These are phyloP conservation scores for Cyprinodon variegatus DNA, from an alignment of 2,113 vertebrate species.

Conservation along the genomic window DNA sequence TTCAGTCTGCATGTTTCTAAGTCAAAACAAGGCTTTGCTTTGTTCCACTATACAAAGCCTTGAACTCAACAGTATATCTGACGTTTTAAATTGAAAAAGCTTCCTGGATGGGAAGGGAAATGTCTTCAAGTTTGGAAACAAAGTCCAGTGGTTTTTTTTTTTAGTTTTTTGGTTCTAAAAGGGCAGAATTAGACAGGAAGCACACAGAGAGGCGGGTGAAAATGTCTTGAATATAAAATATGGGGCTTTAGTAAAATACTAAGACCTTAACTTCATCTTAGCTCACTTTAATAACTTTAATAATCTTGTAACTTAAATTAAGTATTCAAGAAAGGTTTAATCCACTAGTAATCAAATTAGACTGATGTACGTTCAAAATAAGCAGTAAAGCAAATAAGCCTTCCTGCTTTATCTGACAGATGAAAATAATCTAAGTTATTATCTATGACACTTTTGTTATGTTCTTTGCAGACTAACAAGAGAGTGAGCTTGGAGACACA, in stretches of 20 bases:
- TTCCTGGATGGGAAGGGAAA: too few species aligned
- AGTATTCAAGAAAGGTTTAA: not conserved
- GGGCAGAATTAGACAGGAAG: not conserved
- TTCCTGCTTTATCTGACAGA: not conserved
- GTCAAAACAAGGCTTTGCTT: too few species aligned
- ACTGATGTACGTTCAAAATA: not conserved
- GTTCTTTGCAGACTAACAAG: not conserved
- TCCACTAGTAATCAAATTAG: not conserved
- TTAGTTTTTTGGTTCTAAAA: not conserved
- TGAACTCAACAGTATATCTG: too few species aligned
- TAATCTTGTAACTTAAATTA: not conserved
- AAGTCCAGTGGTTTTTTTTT: too few species aligned
- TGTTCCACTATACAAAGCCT: too few species aligned
- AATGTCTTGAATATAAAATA: not conserved
- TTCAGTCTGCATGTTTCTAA: too few species aligned
- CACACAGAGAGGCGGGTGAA: not conserved
- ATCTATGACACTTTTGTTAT: not conserved
- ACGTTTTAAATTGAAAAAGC: too few species aligned
- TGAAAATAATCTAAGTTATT: not conserved
- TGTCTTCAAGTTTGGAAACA: too few species aligned
- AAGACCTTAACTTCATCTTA: not conserved
- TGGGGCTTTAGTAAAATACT: not conserved
- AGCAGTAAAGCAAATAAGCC: not conserved
- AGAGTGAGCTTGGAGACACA: not conserved
- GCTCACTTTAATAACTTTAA: not conserved